Percentiles rank a stretch among this genome's conserved stretches.
Conservation (phyloP, 2,797 vertebrate species). For the Falco naumanni region DNA sequence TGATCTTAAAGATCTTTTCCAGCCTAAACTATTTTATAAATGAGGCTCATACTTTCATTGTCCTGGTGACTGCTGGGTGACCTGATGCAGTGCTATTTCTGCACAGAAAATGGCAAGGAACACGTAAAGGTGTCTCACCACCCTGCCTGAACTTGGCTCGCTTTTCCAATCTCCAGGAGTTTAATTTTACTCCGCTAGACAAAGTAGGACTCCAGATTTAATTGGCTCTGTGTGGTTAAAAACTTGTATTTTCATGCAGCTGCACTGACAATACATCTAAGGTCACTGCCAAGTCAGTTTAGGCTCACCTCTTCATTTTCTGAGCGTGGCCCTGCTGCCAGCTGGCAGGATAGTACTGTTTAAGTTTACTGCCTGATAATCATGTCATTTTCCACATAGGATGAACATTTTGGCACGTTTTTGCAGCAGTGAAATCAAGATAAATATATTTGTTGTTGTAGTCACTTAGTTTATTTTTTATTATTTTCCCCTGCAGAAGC, state of each 20-base stretch:
- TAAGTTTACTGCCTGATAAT: rapidly evolving
- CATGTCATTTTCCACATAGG: rapidly evolving
- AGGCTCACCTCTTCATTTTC: not conserved
- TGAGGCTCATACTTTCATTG: rapidly evolving
- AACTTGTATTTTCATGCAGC: not conserved
- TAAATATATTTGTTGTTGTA: rapidly evolving
- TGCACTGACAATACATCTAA: not conserved
- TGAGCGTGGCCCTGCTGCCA: not conserved
- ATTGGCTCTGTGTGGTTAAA: not conserved
- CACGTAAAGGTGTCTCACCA: not conserved
- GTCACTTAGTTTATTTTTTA: not conserved
- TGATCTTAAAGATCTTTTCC: no score
- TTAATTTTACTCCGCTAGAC: not conserved
- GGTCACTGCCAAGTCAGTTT: not conserved
- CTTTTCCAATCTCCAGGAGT: not conserved
- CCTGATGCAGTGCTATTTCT: not conserved
- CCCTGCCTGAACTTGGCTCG: not conserved
- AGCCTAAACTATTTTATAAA: not conserved
- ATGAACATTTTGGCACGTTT: not conserved
- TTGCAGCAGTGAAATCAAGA: not conserved
- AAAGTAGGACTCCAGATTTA: not conserved
- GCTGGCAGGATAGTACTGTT: rapidly evolving
- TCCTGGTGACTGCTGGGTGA: not conserved
- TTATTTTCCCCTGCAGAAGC: not conserved
- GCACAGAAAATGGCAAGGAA: not conserved